Evolutionary conservation across 2,797 vertebrate genomes (phyloP).

Genomic region (Thripadectes ignobilis): DNA sequence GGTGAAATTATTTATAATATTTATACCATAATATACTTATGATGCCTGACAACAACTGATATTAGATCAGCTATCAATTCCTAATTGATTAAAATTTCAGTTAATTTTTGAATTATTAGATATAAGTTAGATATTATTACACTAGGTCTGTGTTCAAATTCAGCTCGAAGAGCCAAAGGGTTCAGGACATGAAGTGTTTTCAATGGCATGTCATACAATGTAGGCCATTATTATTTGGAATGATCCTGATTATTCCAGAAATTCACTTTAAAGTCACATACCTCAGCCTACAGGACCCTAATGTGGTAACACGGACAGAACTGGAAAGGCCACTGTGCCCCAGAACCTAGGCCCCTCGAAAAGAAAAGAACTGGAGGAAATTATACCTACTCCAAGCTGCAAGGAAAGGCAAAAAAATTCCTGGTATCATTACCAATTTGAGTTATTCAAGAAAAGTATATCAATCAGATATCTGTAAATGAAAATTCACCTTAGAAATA

Average conservation of each 20-base stretch:
- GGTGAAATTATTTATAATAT: neutral
- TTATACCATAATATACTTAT: neutral
- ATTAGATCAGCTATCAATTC: neutral
- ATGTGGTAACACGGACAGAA: neutral
- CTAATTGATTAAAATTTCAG: neutral
- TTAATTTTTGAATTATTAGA: neutral
- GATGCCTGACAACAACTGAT: neutral
- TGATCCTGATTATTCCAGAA: neutral
- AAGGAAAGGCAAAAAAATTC: neutral
- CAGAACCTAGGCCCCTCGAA: neutral
- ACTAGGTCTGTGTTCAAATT: neutral
- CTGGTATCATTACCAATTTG: neutral
- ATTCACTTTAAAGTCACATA: neutral
- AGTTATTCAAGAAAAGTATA: neutral
- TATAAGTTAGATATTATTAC: neutral
- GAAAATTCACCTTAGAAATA: slow-evolving; percentile 8
- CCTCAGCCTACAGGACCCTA: neutral
- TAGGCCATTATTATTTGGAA: neutral
- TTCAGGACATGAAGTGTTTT: neutral
- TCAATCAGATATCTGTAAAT: slow-evolving; percentile 1
- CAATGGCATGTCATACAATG: neutral
- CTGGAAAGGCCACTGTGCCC: neutral
- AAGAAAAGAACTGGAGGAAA: neutral
- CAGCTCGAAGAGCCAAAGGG: neutral
- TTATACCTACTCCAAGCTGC: neutral